Evolutionary conservation across 2,797 vertebrate species (phyloP).

Genomic region (Pteropus rufus): DNA sequence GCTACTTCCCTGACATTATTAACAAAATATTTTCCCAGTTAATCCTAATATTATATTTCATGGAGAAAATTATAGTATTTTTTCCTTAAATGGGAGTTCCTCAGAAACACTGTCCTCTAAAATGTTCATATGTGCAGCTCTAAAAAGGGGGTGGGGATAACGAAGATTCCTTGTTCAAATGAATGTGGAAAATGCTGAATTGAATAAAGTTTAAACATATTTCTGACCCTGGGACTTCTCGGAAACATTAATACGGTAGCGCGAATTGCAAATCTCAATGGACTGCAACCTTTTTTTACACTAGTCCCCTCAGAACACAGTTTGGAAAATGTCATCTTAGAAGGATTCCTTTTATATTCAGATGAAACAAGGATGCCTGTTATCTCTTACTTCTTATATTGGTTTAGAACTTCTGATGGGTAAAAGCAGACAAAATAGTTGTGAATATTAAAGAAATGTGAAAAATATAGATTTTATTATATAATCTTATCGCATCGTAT

Average conservation of each 20-base stretch:
- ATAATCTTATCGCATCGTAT: not conserved
- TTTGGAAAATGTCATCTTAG: not conserved
- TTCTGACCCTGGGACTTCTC: not conserved
- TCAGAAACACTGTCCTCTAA: constrained; percentile 3
- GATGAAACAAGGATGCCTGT: not conserved
- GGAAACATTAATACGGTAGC: not conserved
- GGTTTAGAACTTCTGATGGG: not conserved
- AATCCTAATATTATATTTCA: constrained; percentile 30
- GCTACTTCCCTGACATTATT: not conserved
- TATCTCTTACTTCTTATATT: not conserved
- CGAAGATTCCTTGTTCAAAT: not conserved
- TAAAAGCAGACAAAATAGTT: not conserved
- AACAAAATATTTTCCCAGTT: constrained; percentile 41
- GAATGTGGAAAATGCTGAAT: not conserved
- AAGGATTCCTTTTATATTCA: not conserved
- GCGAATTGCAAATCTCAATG: not conserved
- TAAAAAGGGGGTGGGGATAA: not conserved
- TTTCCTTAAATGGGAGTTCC: constrained; percentile 1
- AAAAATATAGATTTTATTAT: not conserved
- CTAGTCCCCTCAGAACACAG: not conserved
- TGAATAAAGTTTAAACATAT: constrained; percentile 1
- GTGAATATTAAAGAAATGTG: not conserved
- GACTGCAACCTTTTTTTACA: not conserved
- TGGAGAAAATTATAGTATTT: not conserved
- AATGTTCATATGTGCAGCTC: not conserved